Conservation (phyloP, 2,113 vertebrate genomes). For the Nibea coibor region DNA sequence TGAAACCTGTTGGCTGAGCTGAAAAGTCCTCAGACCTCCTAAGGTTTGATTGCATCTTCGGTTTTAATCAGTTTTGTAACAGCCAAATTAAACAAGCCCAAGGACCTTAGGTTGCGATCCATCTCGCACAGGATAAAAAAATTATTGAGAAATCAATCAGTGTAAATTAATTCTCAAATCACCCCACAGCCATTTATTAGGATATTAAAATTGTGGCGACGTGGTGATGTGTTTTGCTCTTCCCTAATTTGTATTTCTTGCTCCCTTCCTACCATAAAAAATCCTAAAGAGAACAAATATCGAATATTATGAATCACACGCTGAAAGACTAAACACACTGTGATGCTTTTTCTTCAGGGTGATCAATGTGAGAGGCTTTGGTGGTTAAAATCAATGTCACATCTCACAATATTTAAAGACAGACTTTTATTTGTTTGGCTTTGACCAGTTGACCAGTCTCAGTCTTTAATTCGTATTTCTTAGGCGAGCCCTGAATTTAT, state of each 20-base stretch:
- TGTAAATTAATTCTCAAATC: constrained; percentile 49
- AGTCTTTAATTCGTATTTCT: not conserved
- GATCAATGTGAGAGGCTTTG: constrained; percentile 26
- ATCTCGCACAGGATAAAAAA: constrained; percentile 41
- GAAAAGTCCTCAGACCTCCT: constrained; percentile 6
- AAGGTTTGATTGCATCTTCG: constrained; percentile 34
- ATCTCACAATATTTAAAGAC: constrained; percentile 9
- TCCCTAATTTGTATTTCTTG: not conserved
- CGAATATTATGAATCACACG: not conserved
- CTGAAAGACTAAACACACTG: not conserved
- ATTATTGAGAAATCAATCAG: constrained; percentile 60
- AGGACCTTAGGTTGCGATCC: constrained; percentile 30
- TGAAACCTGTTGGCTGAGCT: not conserved
- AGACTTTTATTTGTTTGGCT: constrained; percentile 22
- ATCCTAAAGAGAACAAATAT: constrained; percentile 12
- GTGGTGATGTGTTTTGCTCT: constrained; percentile 25
- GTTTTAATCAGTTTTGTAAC: constrained; percentile 55
- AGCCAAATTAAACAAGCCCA: constrained; percentile 33
- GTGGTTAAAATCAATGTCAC: constrained; percentile 35
- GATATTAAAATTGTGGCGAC: constrained; percentile 28
- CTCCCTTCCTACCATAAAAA: constrained; percentile 11
- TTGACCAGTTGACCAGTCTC: constrained; percentile 12
- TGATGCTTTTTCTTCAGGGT: constrained; percentile 17
- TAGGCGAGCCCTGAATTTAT: constrained; percentile 4
- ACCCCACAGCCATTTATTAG: constrained; percentile 43